Percentiles rank a stretch among this genome's conserved stretches.
Evolutionary conservation across 2,888 invertebrate species (phyloP).

Genomic region (Idaea aversata): DNA sequence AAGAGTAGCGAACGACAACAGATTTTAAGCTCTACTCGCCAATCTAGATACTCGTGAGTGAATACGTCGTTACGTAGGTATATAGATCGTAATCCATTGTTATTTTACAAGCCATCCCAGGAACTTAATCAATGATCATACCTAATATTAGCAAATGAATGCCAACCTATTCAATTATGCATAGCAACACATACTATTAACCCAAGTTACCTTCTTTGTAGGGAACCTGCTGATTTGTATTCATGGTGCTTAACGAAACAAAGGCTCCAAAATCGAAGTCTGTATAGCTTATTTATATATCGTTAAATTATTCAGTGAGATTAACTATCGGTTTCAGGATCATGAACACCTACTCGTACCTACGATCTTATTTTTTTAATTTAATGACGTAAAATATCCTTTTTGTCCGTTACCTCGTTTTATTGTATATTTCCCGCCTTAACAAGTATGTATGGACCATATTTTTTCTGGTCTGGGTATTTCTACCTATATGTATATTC

Average conservation of each 20-base stretch:
- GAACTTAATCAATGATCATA: neutral
- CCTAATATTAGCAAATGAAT: neutral
- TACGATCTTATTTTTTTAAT: too few relatives aligned
- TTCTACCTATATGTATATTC: neutral
- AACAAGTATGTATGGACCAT: neutral
- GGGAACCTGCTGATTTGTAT: neutral
- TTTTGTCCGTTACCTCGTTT: neutral
- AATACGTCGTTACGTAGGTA: too few relatives aligned
- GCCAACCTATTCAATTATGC: neutral
- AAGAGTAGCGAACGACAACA: too few relatives aligned
- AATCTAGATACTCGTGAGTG: too few relatives aligned
- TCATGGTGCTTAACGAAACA: neutral
- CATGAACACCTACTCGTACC: neutral
- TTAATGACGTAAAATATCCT: neutral
- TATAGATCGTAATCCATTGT: too few relatives aligned
- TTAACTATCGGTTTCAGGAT: constrained; percentile 38
- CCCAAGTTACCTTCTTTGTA: neutral
- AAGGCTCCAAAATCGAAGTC: neutral
- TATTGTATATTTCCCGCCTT: neutral
- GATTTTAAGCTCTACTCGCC: too few relatives aligned
- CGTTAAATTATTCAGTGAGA: constrained; percentile 51
- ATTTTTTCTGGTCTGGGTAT: neutral
- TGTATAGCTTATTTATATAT: constrained; percentile 31
- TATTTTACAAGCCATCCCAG: neutral
- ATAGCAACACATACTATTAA: neutral